These are phyloP conservation scores for Petrophora chlorosata DNA, from an alignment of 2,888 invertebrate species.

Conservation along the genomic window DNA sequence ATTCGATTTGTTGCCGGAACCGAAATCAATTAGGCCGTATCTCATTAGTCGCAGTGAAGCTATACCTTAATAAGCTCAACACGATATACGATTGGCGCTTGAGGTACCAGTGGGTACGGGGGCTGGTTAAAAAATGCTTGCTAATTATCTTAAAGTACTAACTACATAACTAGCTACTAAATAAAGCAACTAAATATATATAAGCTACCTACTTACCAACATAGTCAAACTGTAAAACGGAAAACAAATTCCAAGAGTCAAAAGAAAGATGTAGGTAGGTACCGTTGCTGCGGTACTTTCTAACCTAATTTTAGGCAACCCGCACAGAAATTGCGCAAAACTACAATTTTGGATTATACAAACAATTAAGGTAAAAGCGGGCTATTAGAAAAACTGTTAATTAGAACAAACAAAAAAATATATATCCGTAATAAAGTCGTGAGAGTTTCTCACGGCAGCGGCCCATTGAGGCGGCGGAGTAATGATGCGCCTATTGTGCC, in stretches of 20 bases:
- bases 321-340: slow-evolving; percentile 41
- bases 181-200: no score
- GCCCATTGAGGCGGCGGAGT: slow-evolving; percentile 72
- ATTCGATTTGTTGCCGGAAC: no score
- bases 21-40: no score
- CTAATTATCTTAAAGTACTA: no score
- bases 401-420: slow-evolving; percentile 81
- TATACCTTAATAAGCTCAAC: no score
- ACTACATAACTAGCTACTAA: no score
- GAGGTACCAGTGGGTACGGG: no score
- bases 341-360: slow-evolving; percentile 33
- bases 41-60: no score
- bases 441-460: slow-evolving; percentile 78
- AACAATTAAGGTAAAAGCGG: slow-evolving; percentile 81
- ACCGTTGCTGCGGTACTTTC: slow-evolving; percentile 3
- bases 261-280: neutral
- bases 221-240: no score
- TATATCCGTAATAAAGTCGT: slow-evolving; percentile 82
- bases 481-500: slow-evolving; percentile 81
- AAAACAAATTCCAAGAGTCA: neutral
- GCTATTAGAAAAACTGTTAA: slow-evolving; percentile 80
- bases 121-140: no score
- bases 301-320: slow-evolving; percentile 10
- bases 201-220: no score
- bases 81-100: no score